Evolutionary conservation across 2,113 vertebrate species (phyloP), one percentile per base, ranked within the genome.

Genomic region (Plecturocebus donacophilus): DNA sequence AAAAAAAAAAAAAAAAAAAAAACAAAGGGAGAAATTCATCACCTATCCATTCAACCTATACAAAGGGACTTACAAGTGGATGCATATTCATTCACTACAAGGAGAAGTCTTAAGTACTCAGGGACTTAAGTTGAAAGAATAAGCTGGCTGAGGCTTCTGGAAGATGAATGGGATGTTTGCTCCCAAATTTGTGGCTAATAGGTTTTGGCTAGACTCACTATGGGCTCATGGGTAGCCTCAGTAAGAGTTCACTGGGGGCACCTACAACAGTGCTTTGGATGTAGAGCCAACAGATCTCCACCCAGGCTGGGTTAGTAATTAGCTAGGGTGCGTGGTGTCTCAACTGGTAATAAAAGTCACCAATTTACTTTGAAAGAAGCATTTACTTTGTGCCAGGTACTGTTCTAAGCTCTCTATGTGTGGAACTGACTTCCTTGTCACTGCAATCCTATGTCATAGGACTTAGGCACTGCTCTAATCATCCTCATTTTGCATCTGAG

Each of bases 21-120:
- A 89, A 73, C 54, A 87, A 97, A 96, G 61, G 13, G 20, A 95
- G 77, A 90, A 85, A 70, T 79, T 91, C 27, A n/a, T 94, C 40
- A 35, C 66, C 81, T 96, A 52, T 73, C 66, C 83, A 80, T 76
- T 88, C 54, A 94, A 2, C 79, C 68, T 87, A 6, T 52, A 45
- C 40, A 70, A 61, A 96, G 54, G 21, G 58, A 79, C 9, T 85
- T 88, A 80, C 20, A 76, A 93, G 42, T 75, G 6, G 56, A 64
- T 91, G 85, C 1, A 58, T 45, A 92, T 82, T 83, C 30, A 49
- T 47, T 80, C 73, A 42, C 32, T n/a, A 47, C 5, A 83, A 80
- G 38, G 25, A 85, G 47, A 90, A 82, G 19, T 38, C 9, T 70
- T 64, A 81, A 91, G 35, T 85, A 27, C n/a, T 88, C 38, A 88